These are phyloP conservation scores for Campaea margaritaria DNA, from an alignment of 2,888 invertebrate genomes.

Conservation along the genomic window DNA sequence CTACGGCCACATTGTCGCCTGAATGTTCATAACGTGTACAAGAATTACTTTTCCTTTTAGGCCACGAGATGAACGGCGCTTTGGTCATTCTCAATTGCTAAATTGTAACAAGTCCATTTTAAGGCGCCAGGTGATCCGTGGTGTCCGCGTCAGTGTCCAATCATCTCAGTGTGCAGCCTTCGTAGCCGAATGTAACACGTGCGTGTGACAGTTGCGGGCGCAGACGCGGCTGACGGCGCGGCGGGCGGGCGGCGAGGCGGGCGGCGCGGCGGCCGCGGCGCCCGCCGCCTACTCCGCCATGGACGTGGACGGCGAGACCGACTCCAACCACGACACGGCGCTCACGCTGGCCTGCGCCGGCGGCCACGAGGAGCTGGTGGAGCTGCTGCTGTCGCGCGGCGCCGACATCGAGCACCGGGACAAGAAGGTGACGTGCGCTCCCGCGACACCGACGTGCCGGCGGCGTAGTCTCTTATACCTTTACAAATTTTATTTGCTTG, in stretches of 20 bases:
- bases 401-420: conserved; percentile 99
- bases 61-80: too few relatives aligned
- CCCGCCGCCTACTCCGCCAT: conserved; percentile 89
- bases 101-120: too few relatives aligned
- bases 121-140: too few relatives aligned
- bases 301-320: conserved; percentile 99
- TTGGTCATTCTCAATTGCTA: too few relatives aligned
- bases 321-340: conserved; percentile 99
- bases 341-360: conserved; percentile 98
- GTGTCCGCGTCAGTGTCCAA: too few relatives aligned
- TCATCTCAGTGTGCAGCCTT: too few relatives aligned
- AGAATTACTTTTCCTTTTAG: too few relatives aligned
- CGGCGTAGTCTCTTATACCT: too few relatives aligned
- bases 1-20: too few relatives aligned
- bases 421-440: conserved; percentile 87
- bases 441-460: too few relatives aligned
- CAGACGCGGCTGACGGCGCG: conserved; percentile 65
- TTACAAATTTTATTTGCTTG: too few relatives aligned
- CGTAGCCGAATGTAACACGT: not conserved
- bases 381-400: conserved; percentile 94
- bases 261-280: conserved; percentile 53
- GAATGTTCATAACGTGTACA: too few relatives aligned
- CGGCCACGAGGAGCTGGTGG: conserved; percentile 98
- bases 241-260: conserved; percentile 48
- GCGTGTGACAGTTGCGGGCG: conserved; percentile 6